Percentiles rank a stretch among this genome's conserved stretches.
Evolutionary conservation across 2,113 vertebrate genomes (phyloP).

Genomic region (Diglossa brunneiventris): DNA sequence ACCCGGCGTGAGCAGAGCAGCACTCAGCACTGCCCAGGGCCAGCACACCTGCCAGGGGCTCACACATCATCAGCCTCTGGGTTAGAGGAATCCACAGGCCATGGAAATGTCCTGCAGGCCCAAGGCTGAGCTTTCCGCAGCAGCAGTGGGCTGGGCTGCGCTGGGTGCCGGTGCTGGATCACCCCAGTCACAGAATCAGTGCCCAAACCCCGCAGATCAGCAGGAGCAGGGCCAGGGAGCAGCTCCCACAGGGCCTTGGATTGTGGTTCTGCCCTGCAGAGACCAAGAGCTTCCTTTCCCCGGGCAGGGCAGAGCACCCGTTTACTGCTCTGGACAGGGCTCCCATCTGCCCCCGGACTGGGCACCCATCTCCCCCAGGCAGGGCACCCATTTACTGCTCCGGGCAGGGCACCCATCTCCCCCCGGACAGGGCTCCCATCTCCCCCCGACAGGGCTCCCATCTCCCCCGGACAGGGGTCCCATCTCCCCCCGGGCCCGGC

Average conservation of each 20-base stretch:
- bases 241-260: not conserved
- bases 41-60: accelerated
- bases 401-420: not conserved
- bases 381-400: too few species aligned
- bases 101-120: not conserved
- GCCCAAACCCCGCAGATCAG: accelerated
- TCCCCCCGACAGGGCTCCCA: too few species aligned
- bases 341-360: too few species aligned
- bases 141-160: not conserved
- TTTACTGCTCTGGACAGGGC: not conserved
- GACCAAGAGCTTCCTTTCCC: not conserved
- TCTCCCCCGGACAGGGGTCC: not conserved
- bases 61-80: not conserved
- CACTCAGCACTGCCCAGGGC: not conserved
- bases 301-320: not conserved
- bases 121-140: not conserved
- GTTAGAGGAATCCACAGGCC: accelerated
- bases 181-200: accelerated
- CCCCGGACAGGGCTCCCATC: too few species aligned
- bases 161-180: accelerated
- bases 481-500: too few species aligned
- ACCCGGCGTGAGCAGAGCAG: accelerated
- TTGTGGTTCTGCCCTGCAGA: not conserved
- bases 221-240: not conserved
- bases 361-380: too few species aligned